Conservation (phyloP, 53 echinoderm and acorn worm genomes). For the Crossaster papposus region DNA sequence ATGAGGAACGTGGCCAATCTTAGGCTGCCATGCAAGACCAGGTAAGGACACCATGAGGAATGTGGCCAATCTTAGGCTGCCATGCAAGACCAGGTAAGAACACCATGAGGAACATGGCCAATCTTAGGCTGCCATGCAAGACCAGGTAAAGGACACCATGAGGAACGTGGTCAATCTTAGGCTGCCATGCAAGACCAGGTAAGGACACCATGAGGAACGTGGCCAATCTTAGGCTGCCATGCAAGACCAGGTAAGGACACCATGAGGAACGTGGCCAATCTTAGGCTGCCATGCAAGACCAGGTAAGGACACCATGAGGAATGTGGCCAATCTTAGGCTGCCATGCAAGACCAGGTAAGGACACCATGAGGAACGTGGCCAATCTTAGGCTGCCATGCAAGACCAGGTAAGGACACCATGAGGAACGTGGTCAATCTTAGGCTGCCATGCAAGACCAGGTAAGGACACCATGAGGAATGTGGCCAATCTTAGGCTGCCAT, state of each 20-base stretch:
- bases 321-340: slow-evolving; percentile 23
- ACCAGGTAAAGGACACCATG: slow-evolving; percentile 61
- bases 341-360: slow-evolving; percentile 76
- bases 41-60: slow-evolving; percentile 33
- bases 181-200: slow-evolving; percentile 80
- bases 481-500: slow-evolving; percentile 56
- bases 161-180: neutral
- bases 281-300: slow-evolving; percentile 70
- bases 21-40: slow-evolving; percentile 74
- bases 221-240: slow-evolving; percentile 56
- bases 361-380: neutral
- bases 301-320: slow-evolving; percentile 52
- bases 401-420: slow-evolving; percentile 61
- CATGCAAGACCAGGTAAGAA: slow-evolving; percentile 75
- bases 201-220: neutral
- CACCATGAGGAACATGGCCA: neutral
- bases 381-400: slow-evolving; percentile 64
- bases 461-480: neutral
- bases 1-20: neutral
- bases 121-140: slow-evolving; percentile 65
- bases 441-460: slow-evolving; percentile 80
- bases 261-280: neutral
- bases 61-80: slow-evolving; percentile 36
- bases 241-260: slow-evolving; percentile 69
- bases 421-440: neutral